phyloP scores from a whole-genome alignment of 1,140 invertebrate genomes.

The Araneus ventricosus region DNA sequence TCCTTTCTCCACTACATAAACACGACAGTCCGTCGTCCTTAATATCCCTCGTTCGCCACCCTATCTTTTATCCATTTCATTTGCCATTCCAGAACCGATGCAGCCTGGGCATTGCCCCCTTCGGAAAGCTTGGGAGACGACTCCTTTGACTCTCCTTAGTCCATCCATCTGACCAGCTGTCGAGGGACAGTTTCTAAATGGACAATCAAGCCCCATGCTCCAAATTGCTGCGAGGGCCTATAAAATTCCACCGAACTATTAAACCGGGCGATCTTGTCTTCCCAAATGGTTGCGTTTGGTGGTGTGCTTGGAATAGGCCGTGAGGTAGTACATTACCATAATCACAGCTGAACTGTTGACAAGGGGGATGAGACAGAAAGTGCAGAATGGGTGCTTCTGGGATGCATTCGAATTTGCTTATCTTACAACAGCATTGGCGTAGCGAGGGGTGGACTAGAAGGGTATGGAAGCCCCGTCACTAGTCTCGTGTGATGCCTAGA shows the following conservation, averaged over 20 bases:
- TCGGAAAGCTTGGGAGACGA: not conserved
- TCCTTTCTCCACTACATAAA: not conserved
- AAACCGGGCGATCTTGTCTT: constrained; percentile 37
- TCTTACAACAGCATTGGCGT: too few species aligned
- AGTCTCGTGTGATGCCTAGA: too few species aligned
- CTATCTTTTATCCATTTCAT: constrained; percentile 20
- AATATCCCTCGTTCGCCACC: not conserved
- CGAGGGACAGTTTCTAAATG: constrained; percentile 58
- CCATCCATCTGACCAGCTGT: constrained; percentile 47
- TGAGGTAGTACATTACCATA: constrained; percentile 24
- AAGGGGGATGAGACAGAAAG: not conserved
- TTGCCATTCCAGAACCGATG: not conserved
- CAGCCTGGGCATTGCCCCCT: not conserved
- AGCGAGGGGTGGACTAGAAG: too few species aligned
- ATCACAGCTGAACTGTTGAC: constrained; percentile 3
- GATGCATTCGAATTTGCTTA: too few species aligned
- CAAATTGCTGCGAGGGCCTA: not conserved
- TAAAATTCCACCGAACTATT: constrained; percentile 39
- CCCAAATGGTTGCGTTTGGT: constrained; percentile 9
- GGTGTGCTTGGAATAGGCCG: constrained; percentile 1
- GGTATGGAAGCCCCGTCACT: too few species aligned
- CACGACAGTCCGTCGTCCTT: not conserved
- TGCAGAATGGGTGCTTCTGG: not conserved
- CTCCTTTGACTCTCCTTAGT: not conserved
- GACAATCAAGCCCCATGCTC: constrained; percentile 22